These are phyloP conservation scores for Sycophila sp. DNA, from an alignment of 1,140 invertebrate species.

Conservation along the genomic window DNA sequence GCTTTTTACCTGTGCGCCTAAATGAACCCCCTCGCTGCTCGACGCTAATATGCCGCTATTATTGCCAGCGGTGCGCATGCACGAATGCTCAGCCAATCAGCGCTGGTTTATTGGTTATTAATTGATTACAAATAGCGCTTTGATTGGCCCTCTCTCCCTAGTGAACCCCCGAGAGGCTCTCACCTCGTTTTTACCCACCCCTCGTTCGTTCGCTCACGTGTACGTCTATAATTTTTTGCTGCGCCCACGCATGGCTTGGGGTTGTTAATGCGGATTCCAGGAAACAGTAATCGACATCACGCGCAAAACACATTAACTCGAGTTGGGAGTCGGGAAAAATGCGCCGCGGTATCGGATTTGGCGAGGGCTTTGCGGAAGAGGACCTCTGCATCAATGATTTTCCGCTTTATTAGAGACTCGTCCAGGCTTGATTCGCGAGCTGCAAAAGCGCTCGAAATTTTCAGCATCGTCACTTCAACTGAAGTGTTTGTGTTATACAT, in stretches of 20 bases:
- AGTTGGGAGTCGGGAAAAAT: too few relatives aligned
- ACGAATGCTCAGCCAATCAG: conserved; percentile 61
- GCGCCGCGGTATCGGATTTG: too few relatives aligned
- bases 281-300: conserved; percentile 4
- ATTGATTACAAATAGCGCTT: conserved; percentile 67
- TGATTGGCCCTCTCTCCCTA: conserved; percentile 57
- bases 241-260: too few relatives aligned
- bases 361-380: too few relatives aligned
- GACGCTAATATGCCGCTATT: background rate
- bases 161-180: background rate
- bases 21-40: background rate
- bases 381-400: too few relatives aligned
- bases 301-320: background rate
- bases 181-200: background rate
- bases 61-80: conserved; percentile 43
- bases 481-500: too few relatives aligned
- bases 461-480: too few relatives aligned
- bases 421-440: too few relatives aligned
- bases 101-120: conserved; percentile 65
- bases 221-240: too few relatives aligned
- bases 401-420: too few relatives aligned
- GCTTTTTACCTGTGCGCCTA: background rate
- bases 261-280: background rate
- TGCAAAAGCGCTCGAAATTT: too few relatives aligned
- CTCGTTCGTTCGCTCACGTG: too few relatives aligned